Evolutionary conservation across 2,797 vertebrate genomes (phyloP).

Genomic region (Leptatherina wallacei): DNA sequence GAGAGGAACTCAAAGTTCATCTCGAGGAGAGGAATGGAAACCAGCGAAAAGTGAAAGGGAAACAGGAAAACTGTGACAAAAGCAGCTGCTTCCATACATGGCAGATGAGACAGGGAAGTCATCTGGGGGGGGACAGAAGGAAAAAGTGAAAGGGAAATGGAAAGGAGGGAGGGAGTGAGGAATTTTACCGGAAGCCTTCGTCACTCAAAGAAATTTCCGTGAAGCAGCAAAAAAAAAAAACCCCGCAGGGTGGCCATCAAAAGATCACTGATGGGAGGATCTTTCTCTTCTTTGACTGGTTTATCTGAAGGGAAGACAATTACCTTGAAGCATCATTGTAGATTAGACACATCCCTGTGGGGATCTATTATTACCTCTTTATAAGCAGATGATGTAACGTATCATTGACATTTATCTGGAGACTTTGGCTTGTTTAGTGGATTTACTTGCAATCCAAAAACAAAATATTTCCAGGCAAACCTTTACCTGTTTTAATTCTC

Average conservation of each 20-base stretch:
- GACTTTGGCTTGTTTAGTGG: too few relatives aligned
- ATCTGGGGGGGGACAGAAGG: neutral
- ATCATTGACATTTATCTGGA: too few relatives aligned
- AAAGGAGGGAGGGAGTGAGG: neutral
- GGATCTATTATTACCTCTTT: neutral
- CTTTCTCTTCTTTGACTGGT: neutral
- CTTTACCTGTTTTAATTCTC: too few relatives aligned
- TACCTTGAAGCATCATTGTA: neutral
- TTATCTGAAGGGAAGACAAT: neutral
- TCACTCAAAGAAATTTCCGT: slow-evolving; percentile 52
- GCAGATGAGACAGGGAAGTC: neutral
- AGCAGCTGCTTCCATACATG: neutral
- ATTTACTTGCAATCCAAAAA: too few relatives aligned
- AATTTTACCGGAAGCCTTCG: slow-evolving; percentile 38
- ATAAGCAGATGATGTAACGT: neutral
- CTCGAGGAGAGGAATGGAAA: neutral
- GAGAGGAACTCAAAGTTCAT: neutral
- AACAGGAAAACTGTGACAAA: neutral
- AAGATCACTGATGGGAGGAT: neutral
- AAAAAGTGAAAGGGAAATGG: neutral
- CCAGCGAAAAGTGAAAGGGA: neutral
- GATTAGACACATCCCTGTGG: neutral
- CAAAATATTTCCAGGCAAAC: too few relatives aligned
- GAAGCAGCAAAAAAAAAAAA: slow-evolving; percentile 5
- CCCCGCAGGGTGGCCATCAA: neutral